Conservation (phyloP, 1,140 invertebrate species). For the Drosophila persimilis region DNA sequence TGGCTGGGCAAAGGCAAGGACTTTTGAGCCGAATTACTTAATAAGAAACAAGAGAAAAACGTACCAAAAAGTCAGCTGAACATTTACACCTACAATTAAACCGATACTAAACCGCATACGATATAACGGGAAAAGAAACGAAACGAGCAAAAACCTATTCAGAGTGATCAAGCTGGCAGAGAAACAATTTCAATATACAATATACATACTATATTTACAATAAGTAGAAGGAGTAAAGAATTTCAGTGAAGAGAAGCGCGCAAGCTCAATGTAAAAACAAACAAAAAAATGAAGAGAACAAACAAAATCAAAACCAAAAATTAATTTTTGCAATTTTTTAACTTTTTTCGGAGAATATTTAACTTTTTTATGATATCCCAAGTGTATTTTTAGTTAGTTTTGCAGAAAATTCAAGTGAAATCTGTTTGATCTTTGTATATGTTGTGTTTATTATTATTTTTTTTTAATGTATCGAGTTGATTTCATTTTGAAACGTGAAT, state of each 20-base stretch:
- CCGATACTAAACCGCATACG: conserved; percentile 32
- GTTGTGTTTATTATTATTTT: conserved; percentile 54
- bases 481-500: conserved; percentile 46
- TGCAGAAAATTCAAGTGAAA: conserved; percentile 30
- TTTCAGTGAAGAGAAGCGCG: conserved; percentile 9
- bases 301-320: conserved; percentile 49
- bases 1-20: conserved; percentile 53
- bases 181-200: conserved; percentile 40
- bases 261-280: conserved; percentile 25
- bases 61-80: conserved; percentile 69
- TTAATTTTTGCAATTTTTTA: conserved; percentile 43
- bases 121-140: conserved; percentile 9
- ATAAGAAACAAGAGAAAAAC: conserved; percentile 57
- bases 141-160: conserved; percentile 58
- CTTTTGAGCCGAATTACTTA: conserved; percentile 72
- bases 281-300: background rate
- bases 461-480: conserved; percentile 40
- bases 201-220: conserved; percentile 1
- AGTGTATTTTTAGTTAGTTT: conserved; percentile 37
- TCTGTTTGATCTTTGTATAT: conserved; percentile 65
- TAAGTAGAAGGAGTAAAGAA: conserved; percentile 33
- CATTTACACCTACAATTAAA: conserved; percentile 26
- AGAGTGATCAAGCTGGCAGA: conserved; percentile 29
- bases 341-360: conserved; percentile 22
- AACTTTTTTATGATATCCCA: conserved; percentile 19